Percentiles rank a stretch among this genome's conserved stretches.
Conservation (phyloP, 2,888 invertebrate species). For the Pemphredon lugubris region DNA sequence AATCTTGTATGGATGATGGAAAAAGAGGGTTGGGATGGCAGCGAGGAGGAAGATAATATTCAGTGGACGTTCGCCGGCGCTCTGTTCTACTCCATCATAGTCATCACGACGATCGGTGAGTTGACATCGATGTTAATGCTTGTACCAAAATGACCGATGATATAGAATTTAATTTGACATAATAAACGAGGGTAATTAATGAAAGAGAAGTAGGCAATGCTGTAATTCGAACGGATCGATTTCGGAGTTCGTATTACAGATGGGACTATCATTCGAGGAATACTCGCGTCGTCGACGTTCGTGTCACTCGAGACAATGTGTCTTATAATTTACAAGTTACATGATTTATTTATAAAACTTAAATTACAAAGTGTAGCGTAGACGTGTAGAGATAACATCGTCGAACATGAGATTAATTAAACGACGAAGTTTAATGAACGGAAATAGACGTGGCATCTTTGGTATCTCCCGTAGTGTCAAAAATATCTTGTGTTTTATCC, state of each 20-base stretch:
- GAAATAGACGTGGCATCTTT: constrained; percentile 37
- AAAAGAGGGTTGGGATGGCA: constrained; percentile 94
- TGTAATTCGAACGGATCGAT: not conserved
- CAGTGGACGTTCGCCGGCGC: constrained; percentile 96
- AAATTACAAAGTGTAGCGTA: no score
- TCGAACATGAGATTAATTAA: not conserved
- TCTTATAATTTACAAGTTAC: no score
- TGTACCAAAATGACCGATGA: not conserved
- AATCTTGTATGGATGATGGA: constrained; percentile 92
- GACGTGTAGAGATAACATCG: no score
- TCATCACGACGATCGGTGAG: constrained; percentile 96
- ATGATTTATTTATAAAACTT: no score
- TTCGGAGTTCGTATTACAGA: not conserved
- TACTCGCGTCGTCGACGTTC: no score
- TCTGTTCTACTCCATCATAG: constrained; percentile 96
- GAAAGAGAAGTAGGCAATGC: not conserved
- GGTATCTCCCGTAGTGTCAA: constrained; percentile 23
- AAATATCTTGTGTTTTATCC: not conserved
- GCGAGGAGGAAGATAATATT: constrained; percentile 83
- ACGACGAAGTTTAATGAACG: not conserved
- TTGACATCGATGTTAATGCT: not conserved
- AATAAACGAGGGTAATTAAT: no score
- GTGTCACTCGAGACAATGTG: no score
- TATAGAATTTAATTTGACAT: not conserved
- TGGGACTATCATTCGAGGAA: no score